Conservation (phyloP, 2,888 invertebrate species). For the Serrognathus titanus region DNA sequence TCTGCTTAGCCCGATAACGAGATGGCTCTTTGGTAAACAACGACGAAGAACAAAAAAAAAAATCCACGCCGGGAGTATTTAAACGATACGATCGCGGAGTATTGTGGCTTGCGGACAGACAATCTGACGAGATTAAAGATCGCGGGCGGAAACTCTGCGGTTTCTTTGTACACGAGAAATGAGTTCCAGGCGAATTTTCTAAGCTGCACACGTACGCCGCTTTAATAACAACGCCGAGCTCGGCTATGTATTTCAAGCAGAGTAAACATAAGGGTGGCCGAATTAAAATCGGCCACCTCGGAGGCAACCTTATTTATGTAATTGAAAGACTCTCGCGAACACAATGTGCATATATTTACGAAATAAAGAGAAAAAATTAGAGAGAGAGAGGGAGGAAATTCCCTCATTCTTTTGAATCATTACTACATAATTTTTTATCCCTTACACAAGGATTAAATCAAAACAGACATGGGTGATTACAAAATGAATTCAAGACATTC, state of each 20-base stretch:
- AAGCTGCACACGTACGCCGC: constrained; percentile 18
- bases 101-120: constrained; percentile 36
- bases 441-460: too few relatives aligned
- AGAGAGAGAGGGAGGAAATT: too few relatives aligned
- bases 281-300: too few relatives aligned
- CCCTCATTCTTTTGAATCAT: too few relatives aligned
- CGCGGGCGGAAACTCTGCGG: constrained; percentile 28
- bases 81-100: constrained; percentile 31
- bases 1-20: constrained; percentile 22
- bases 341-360: too few relatives aligned
- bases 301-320: too few relatives aligned
- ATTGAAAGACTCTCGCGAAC: too few relatives aligned
- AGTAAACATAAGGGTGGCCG: constrained; percentile 3
- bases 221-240: constrained; percentile 15
- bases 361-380: too few relatives aligned
- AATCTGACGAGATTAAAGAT: constrained; percentile 37
- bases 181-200: constrained; percentile 23
- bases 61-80: constrained; percentile 22
- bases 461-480: too few relatives aligned
- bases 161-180: constrained; percentile 28
- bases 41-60: constrained; percentile 8
- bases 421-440: too few relatives aligned
- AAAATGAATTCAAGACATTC: too few relatives aligned
- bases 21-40: constrained; percentile 18
- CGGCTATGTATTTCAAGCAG: constrained; percentile 10